A percentile compares a stretch with the other conserved stretches of the same genome.
Conservation (phyloP, 2,113 vertebrate species). For the Eubucco bourcierii region DNA sequence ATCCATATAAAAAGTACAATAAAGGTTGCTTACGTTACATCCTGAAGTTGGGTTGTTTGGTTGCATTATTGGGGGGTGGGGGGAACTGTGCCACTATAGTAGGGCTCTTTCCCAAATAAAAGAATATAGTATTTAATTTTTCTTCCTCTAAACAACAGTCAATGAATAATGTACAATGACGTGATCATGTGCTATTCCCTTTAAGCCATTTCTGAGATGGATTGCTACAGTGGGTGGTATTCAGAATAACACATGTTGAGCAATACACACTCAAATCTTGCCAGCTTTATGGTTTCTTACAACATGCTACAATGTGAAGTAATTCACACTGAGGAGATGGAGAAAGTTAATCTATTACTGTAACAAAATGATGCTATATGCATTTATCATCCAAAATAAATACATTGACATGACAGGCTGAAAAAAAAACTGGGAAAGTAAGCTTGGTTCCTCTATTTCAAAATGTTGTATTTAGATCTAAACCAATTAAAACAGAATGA, state of each 20-base stretch:
- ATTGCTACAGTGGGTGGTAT: slow-evolving; percentile 20
- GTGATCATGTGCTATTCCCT: neutral
- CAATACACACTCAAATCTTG: neutral
- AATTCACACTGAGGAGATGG: neutral
- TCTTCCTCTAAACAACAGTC: neutral
- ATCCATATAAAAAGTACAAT: neutral
- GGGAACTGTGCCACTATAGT: neutral
- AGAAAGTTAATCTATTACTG: slow-evolving; percentile 6
- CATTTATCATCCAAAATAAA: slow-evolving; percentile 25
- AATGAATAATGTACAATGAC: neutral
- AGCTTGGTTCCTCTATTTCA: neutral
- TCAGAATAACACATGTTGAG: neutral
- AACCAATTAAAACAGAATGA: neutral
- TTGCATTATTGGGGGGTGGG: too few species aligned
- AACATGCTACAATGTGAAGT: neutral
- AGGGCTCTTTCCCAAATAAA: neutral
- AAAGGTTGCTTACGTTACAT: neutral
- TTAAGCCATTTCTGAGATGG: neutral
- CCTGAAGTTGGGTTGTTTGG: neutral
- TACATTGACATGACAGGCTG: neutral
- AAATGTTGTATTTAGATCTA: neutral
- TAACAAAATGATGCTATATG: neutral
- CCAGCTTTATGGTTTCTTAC: neutral
- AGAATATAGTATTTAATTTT: neutral
- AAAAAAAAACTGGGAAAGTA: slow-evolving; percentile 4